Evolutionary conservation across 2,888 invertebrate genomes (phyloP).

Genomic region (Plagodis pulveraria): DNA sequence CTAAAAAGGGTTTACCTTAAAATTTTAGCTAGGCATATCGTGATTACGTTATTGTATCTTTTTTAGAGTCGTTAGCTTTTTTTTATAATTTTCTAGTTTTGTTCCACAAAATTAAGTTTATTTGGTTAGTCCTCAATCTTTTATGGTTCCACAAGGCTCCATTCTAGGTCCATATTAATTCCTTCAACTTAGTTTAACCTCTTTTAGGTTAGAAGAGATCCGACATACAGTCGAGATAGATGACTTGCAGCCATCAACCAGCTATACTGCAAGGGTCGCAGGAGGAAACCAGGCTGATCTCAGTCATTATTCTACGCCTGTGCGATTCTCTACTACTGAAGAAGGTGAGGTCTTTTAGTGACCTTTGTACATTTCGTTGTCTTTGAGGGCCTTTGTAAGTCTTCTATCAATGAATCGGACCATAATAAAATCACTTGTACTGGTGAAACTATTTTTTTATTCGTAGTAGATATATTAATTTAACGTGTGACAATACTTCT

Average conservation of each 20-base stretch:
- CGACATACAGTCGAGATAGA: constrained; percentile 72
- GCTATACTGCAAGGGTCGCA: constrained; percentile 74
- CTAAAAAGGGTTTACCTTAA: no score
- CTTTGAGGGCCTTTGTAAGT: no score
- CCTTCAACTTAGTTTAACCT: not conserved
- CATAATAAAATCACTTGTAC: no score
- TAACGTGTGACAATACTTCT: no score
- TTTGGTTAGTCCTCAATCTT: not conserved
- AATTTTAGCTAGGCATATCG: no score
- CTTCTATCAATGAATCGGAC: not conserved
- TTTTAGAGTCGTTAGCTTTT: no score
- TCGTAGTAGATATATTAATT: no score
- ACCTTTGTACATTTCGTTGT: no score
- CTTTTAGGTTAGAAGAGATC: constrained; percentile 65
- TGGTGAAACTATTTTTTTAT: no score
- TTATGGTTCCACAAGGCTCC: constrained; percentile 10
- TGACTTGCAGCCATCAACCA: constrained; percentile 71
- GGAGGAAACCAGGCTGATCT: constrained; percentile 78
- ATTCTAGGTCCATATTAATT: constrained; percentile 1
- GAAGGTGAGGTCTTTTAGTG: constrained; percentile 76
- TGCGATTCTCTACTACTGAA: constrained; percentile 76
- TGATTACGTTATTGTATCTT: no score
- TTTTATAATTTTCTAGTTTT: no score
- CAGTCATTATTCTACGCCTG: constrained; percentile 71
- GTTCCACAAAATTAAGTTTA: no score